Base-by-base conservation (phyloP, 2,888 invertebrate genomes). In the Amphipyra tragopoginis region DNA sequence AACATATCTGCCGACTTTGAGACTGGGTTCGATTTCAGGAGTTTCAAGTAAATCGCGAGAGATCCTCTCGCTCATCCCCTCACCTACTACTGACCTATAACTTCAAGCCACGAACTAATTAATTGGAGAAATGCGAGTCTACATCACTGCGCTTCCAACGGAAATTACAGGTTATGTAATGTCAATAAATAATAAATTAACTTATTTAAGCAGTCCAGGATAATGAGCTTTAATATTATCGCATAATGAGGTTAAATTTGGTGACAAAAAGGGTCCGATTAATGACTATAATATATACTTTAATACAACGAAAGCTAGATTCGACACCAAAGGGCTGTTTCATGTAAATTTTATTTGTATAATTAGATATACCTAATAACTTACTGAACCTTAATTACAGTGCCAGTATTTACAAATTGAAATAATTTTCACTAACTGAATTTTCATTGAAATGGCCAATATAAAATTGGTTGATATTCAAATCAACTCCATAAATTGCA, bases 401-500 rank as follows among this genome's bases (percentile, higher is more conserved):
- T 56, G 49, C 36, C 36, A 59, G 56, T 50, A 64, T 56, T 63
- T 51, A 57, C 29, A 47, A 43, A 61, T 61, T 64, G 3, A 69
- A 65, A 61, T 61, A 36, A 56, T 61, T 65, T 61, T 58, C 38
- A 50, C 26, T 50, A 53, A 63, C 48, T 48, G 47, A 65, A 65
- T 76, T 74, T 38, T 44, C 38, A 8, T 49, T 21, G 21, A 50
- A 67, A 65, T 38, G 15, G 34, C 42, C 55, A 48, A 68, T 64
- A 71, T 65, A 62, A 72, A 77, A 75, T 71, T 58, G 62, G 52
- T 67, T 65, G 52, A 77, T 55, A 75, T 76, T 75, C 60, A 77
- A 78, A 66, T 79, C 60, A 61, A 70, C 34, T 67, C 71, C 54
- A 74, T 70, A 62, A 79, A 81, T 78, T 74, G 67, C 70, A 73